These are phyloP conservation scores for Acyrthosiphon pisum DNA, from an alignment of 1,140 invertebrate species.

Conservation along the genomic window DNA sequence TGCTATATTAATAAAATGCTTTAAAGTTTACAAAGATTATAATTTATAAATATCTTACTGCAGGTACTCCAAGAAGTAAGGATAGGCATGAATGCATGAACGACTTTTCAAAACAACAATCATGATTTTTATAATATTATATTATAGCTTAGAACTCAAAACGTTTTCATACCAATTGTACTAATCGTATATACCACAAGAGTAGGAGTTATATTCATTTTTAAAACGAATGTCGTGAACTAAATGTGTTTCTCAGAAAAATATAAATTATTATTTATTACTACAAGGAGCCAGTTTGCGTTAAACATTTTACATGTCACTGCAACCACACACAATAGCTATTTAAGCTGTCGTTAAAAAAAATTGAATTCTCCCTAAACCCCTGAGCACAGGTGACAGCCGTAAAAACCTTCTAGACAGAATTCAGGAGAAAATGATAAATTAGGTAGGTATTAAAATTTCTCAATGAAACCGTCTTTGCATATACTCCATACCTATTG, in stretches of 20 bases:
- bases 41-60: neutral
- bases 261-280: neutral
- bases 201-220: neutral
- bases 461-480: neutral
- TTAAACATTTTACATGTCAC: neutral
- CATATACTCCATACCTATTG: no score
- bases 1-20: neutral
- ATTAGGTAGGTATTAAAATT: neutral
- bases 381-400: neutral
- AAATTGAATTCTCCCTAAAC: slow-evolving; percentile 22
- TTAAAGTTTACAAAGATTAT: neutral
- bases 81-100: neutral
- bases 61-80: neutral
- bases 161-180: neutral
- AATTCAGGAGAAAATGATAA: neutral
- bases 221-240: neutral
- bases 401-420: slow-evolving; percentile 3
- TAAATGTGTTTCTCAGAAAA: slow-evolving; percentile 18
- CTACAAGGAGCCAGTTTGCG: neutral
- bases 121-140: neutral
- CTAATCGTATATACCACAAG: neutral
- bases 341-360: slow-evolving; percentile 37
- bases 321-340: neutral
- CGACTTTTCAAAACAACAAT: neutral
- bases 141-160: neutral